A percentile compares a stretch with the other conserved stretches of the same genome.
Evolutionary conservation across 2,888 invertebrate genomes (phyloP).

Genomic region (Baronia brevicornis): DNA sequence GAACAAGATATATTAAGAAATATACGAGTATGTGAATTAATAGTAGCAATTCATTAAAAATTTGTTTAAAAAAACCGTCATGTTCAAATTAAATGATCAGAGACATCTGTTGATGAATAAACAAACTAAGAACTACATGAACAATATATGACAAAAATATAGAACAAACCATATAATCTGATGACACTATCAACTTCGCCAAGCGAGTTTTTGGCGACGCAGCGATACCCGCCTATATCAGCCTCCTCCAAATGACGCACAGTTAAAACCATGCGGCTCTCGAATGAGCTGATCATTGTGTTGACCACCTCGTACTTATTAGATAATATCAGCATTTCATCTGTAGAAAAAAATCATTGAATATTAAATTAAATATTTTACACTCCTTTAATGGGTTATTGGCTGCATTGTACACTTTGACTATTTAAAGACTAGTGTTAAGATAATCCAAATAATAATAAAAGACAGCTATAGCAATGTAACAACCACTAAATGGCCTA

Average conservation of each 20-base stretch:
- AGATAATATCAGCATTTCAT: conserved; percentile 89
- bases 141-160: conserved; percentile 14
- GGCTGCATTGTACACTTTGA: too few species aligned
- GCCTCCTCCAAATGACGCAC: conserved; percentile 82
- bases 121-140: too few species aligned
- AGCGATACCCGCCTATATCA: conserved; percentile 89
- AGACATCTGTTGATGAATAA: too few species aligned
- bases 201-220: conserved; percentile 90
- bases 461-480: too few species aligned
- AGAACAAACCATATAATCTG: conserved; percentile 85
- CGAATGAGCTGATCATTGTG: conserved; percentile 82
- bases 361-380: neutral
- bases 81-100: too few species aligned
- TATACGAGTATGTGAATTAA: neutral
- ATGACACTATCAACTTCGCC: conserved; percentile 93
- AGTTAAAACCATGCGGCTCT: conserved; percentile 87
- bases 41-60: too few species aligned
- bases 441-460: too few species aligned
- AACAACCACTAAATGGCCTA: too few species aligned
- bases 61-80: too few species aligned
- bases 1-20: neutral
- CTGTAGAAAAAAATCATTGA: conserved; percentile 45
- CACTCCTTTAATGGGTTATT: too few species aligned
- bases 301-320: conserved; percentile 86
- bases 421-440: too few species aligned